A percentile compares a stretch with the other conserved stretches of the same genome.
These are phyloP conservation scores for Corythornis madagascariensis DNA, from an alignment of 2,113 vertebrate genomes.

Conservation along the genomic window DNA sequence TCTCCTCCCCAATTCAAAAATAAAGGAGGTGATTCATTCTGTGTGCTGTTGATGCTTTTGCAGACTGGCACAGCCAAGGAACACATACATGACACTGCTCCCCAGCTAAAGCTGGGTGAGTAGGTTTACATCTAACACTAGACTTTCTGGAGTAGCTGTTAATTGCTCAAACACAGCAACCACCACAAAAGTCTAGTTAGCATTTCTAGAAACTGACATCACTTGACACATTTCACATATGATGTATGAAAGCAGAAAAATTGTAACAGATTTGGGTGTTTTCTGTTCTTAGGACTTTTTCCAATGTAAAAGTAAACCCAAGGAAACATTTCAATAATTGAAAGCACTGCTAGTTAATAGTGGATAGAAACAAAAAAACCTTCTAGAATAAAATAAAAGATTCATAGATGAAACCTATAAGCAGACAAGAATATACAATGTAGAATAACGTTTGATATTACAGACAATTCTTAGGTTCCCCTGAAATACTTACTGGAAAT, in stretches of 20 bases:
- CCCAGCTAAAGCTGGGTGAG: neutral
- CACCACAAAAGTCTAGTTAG: neutral
- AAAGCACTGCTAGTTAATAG: neutral
- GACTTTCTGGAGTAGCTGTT: neutral
- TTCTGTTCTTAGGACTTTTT: neutral
- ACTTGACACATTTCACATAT: neutral
- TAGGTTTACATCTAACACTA: neutral
- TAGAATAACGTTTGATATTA: neutral
- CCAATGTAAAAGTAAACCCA: neutral
- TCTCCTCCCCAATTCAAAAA: neutral
- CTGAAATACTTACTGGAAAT: neutral
- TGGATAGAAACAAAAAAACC: neutral
- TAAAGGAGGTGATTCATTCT: conserved; percentile 38
- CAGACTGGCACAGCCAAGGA: conserved; percentile 27
- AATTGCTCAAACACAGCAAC: neutral
- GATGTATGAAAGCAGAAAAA: neutral
- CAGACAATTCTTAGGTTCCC: neutral
- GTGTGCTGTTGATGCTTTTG: neutral
- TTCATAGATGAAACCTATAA: neutral
- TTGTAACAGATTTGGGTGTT: neutral
- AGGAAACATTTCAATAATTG: neutral
- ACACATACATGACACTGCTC: neutral
- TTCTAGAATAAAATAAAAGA: neutral
- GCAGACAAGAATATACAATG: neutral
- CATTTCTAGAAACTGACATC: neutral